Base-by-base conservation (phyloP, 1,140 invertebrate species). In the Drosophila bipectinata region DNA sequence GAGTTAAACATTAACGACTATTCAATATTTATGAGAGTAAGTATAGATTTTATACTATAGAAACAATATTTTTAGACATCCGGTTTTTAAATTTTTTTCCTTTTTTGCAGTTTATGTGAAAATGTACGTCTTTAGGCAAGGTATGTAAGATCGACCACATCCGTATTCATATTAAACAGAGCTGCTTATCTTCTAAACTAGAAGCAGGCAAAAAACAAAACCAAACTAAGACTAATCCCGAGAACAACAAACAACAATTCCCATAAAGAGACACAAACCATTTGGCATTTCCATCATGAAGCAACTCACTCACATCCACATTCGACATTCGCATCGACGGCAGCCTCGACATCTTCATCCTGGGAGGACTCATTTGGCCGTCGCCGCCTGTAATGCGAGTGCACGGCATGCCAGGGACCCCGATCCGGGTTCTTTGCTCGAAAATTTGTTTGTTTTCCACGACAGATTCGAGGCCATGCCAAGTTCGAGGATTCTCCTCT, bases 201-300 rank as follows among this genome's bases (percentile, higher is more conserved):
- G 75, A 60, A 53, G 78, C 47, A 61, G 83, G 52, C 52, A 47
- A 67, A 74, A 77, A 80, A 67, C 63, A 67, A 68, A 69, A n/a
- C 15, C 30, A 69, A 69, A 71, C 67, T 71, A 57, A 57, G 66
- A 71, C 82, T 72, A 76, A 82, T 72, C 77, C 61, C 71, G 71
- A 61, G 66, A 75, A 87, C 74, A 87, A 87, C 79, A 78, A 88
- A 87, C 82, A 87, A 87, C 82, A 88, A 87, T 87, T 87, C 83
- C 83, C 82, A 87, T 87, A 82, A 87, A 87, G 83, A 78, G 82
- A 85, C 74, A 82, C 82, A 85, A 88, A 61, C 78, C 82, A 85
- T 85, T 88, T 85, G 83, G 62, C 78, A 87, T 88, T 83, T 85
- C 77, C 82, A 85, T 85, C 82, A 85, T 78, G 74, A 57, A 59